Evolutionary conservation across 1,140 invertebrate genomes (phyloP), one percentile per base, ranked within the genome.

Genomic region (Euborellia annulipes): DNA sequence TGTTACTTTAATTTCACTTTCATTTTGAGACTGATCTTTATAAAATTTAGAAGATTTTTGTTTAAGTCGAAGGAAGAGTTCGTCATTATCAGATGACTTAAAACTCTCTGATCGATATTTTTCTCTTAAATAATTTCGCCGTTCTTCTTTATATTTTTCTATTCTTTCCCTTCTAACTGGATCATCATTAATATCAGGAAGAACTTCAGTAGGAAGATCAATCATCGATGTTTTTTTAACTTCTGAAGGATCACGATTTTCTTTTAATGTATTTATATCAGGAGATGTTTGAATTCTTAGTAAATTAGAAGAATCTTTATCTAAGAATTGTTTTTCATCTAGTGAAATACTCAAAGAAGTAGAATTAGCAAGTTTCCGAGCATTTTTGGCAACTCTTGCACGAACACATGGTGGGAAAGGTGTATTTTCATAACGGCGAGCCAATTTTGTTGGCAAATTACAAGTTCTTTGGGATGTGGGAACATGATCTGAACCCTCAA

Each of bases 91-190:
- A n/a, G n/a, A n/a, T n/a, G n/a, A n/a, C n/a, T n/a, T n/a, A 47
- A 90, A 84, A 17, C 81, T 82, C 54, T 91, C 85, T 0, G 81
- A 81, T 45, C 82, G 78, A 55, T 85, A 86, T 61, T 89, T 90
- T 55, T 91, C 85, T 21, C 85, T 71, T 17, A 92, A 59, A 55
- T 86, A 85, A 43, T 77, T 79, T 43, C 88, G 68, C n/a, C 88
- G 66, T 58, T 91, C 87, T 59, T 90, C 85, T 65, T 93, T 93
- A 57, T 91, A 91, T 57, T 83, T 82, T 60, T 90, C 85, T 50
- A 91, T 91, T 36, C 85, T 62, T 56, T 85, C 82, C 20, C 82
- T 62, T 48, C 82, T 67, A 2, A 60, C 57, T 1, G 70, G 69
- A 53, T 72, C 70, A 22, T 68, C 70, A 22, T 20, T 41, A 13